Conservation (phyloP, 1,140 invertebrate species). For the Lineus longissimus region DNA sequence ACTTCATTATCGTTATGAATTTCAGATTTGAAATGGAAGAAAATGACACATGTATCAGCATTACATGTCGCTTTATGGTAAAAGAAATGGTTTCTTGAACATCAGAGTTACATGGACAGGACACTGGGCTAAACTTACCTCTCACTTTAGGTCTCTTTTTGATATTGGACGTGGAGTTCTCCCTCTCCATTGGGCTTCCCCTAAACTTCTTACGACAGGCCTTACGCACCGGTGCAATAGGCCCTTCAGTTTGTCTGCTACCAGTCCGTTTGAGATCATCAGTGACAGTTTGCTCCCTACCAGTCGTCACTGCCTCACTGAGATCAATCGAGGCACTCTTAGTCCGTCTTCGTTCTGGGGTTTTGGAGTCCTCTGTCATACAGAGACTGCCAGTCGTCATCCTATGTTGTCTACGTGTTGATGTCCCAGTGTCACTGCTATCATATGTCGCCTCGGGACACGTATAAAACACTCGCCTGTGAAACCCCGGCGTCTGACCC, state of each 20-base stretch:
- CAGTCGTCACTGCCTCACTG: conserved; percentile 13
- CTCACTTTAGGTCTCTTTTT: conserved; percentile 2
- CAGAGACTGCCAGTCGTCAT: background rate
- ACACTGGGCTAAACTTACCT: conserved; percentile 14
- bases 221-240: conserved; percentile 8
- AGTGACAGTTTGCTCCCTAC: conserved; percentile 4
- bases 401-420: background rate
- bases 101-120: too few relatives aligned
- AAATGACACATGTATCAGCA: too few relatives aligned
- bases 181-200: background rate
- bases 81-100: too few relatives aligned
- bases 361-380: background rate
- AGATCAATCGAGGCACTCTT: background rate
- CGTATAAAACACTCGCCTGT: conserved; percentile 1
- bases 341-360: background rate
- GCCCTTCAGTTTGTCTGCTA: background rate
- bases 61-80: too few relatives aligned
- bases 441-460: conserved; percentile 9
- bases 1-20: too few relatives aligned
- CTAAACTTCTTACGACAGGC: background rate
- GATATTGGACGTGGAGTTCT: background rate
- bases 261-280: too few relatives aligned
- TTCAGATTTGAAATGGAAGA: too few relatives aligned
- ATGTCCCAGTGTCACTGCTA: background rate
- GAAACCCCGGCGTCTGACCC: background rate